A percentile compares a stretch with the other conserved stretches of the same genome.
phyloP scores from a whole-genome alignment of 1,140 invertebrate genomes.

The Bombus confusus region DNA sequence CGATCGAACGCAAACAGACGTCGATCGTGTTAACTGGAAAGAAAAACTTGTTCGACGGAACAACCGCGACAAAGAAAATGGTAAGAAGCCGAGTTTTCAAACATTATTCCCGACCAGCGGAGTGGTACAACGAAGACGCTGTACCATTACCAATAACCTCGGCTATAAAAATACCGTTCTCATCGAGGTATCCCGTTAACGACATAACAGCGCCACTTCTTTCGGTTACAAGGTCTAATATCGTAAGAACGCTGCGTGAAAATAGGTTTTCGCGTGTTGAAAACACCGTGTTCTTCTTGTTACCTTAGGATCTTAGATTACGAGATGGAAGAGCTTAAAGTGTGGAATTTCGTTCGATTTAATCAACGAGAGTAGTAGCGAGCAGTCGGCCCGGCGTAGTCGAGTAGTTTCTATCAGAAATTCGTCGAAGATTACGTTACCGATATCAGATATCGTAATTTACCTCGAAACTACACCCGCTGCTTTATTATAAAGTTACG shows the following conservation, averaged over 20 bases:
- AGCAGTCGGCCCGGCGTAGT: too few relatives aligned
- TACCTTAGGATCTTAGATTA: neutral
- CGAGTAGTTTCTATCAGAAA: neutral
- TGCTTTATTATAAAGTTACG: neutral
- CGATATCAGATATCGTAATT: neutral
- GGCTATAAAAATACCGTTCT: conserved; percentile 22
- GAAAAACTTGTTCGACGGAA: conserved; percentile 31
- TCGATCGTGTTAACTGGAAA: neutral
- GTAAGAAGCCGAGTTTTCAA: conserved; percentile 21
- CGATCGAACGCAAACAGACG: conserved; percentile 35
- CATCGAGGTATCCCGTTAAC: conserved; percentile 37
- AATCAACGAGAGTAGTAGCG: neutral
- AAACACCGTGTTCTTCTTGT: neutral
- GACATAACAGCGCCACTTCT: conserved; percentile 16
- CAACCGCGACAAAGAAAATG: conserved; percentile 19
- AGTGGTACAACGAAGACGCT: conserved; percentile 2
- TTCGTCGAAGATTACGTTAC: neutral
- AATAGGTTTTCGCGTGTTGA: neutral
- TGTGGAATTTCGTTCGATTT: neutral
- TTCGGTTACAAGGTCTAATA: conserved; percentile 8
- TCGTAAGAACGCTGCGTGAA: neutral
- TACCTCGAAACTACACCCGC: neutral
- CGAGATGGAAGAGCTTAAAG: neutral
- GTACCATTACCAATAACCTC: neutral
- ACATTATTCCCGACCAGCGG: neutral